A percentile compares a stretch with the other conserved stretches of the same genome.
Evolutionary conservation across 2,113 vertebrate genomes (phyloP).

Genomic region (Hemiscyllium ocellatum): DNA sequence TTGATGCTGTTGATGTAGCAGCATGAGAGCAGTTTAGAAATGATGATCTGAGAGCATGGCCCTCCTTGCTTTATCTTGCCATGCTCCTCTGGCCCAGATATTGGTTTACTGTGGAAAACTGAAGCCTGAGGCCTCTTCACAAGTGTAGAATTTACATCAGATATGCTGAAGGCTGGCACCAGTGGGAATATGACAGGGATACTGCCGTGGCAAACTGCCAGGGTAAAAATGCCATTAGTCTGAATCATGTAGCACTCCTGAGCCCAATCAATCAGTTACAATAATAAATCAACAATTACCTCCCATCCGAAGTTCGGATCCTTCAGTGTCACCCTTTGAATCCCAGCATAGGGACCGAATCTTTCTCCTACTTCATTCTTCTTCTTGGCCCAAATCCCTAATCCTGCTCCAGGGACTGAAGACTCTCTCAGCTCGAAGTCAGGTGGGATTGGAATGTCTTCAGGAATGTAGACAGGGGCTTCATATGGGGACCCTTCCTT

Average conservation of each 20-base stretch:
- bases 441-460: slow-evolving; percentile 91
- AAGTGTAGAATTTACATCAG: not conserved
- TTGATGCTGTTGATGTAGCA: not conserved
- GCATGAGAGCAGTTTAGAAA: not conserved
- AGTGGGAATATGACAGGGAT: not conserved
- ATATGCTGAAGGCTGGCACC: not conserved
- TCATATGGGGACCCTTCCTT: slow-evolving; percentile 98
- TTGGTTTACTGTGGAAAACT: not conserved
- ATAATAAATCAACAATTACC: slow-evolving; percentile 51
- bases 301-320: slow-evolving; percentile 91
- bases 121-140: not conserved
- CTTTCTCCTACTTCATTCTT: slow-evolving; percentile 74
- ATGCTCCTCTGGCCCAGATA: not conserved
- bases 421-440: slow-evolving; percentile 96
- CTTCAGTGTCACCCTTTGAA: slow-evolving; percentile 69
- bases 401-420: slow-evolving; percentile 85
- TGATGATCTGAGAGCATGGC: not conserved
- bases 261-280: not conserved
- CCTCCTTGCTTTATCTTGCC: not conserved
- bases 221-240: not conserved
- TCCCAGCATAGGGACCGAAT: slow-evolving; percentile 75
- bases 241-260: not conserved
- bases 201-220: not conserved
- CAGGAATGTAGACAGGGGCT: slow-evolving; percentile 97
- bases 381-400: slow-evolving; percentile 92